phyloP scores from a whole-genome alignment of 2,113 vertebrate species.

The Pomatostomus ruficeps region DNA sequence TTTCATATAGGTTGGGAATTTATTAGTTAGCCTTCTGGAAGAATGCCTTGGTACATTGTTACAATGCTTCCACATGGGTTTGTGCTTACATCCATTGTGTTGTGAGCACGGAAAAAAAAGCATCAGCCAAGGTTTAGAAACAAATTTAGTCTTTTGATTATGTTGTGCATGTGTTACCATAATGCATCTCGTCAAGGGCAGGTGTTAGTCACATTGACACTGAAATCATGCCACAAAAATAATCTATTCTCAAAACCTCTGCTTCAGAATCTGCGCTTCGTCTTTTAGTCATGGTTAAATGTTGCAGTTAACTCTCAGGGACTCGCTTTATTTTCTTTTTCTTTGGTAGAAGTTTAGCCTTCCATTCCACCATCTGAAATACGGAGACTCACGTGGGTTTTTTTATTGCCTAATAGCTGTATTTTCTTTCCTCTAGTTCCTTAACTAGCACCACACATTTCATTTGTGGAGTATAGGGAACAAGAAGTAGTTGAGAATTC shows the following conservation, averaged over 20 bases:
- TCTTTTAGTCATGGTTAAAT: background rate
- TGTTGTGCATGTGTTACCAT: background rate
- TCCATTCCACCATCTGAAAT: background rate
- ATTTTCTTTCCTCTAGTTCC: background rate
- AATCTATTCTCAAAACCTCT: background rate
- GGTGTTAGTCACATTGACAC: background rate
- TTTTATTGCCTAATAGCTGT: background rate
- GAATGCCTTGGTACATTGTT: background rate
- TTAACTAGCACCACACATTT: background rate
- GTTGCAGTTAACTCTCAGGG: background rate
- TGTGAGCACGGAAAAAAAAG: background rate
- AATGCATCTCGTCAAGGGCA: background rate
- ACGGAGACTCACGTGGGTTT: fast-evolving
- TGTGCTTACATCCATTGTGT: fast-evolving
- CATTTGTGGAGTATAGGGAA: background rate
- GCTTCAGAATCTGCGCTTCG: background rate
- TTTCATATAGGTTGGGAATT: background rate
- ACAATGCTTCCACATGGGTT: fast-evolving
- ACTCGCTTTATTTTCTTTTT: background rate
- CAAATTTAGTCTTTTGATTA: background rate
- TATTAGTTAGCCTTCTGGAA: background rate
- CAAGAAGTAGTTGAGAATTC: background rate
- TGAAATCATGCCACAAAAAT: background rate
- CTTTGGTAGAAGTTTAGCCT: background rate
- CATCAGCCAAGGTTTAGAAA: background rate